Percentiles rank a stretch among this genome's conserved stretches.
phyloP scores from a whole-genome alignment of 2,888 invertebrate species.

The Oscheius sp. region DNA sequence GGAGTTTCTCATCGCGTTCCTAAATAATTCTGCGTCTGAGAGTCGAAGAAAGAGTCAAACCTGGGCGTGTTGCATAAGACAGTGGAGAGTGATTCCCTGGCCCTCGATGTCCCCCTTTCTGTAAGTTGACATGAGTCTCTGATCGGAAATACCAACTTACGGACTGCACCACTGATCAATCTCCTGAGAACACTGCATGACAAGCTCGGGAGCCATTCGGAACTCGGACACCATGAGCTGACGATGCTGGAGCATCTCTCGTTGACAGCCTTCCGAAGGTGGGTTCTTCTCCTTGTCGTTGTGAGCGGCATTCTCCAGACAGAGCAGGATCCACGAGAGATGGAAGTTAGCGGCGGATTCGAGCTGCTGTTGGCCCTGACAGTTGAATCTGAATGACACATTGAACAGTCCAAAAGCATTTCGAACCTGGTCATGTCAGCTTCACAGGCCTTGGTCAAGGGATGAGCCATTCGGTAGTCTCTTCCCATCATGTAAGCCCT shows the following conservation, averaged over 20 bases:
- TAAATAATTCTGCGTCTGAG: slow-evolving; percentile 10
- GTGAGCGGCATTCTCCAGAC: slow-evolving; percentile 81
- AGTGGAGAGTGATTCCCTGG: slow-evolving; percentile 90
- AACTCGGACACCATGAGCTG: slow-evolving; percentile 89
- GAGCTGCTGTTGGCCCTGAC: slow-evolving; percentile 79
- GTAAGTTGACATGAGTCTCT: no score
- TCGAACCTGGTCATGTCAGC: slow-evolving; percentile 48
- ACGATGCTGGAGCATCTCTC: slow-evolving; percentile 90
- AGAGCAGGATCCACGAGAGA: slow-evolving; percentile 82
- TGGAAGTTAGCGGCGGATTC: slow-evolving; percentile 75
- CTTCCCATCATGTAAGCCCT: slow-evolving; percentile 88
- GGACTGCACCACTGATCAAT: slow-evolving; percentile 78
- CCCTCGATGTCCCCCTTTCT: slow-evolving; percentile 76
- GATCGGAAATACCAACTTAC: no score
- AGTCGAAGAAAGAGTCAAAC: slow-evolving; percentile 8
- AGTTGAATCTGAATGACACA: slow-evolving; percentile 79
- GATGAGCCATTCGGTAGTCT: slow-evolving; percentile 90
- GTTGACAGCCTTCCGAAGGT: slow-evolving; percentile 82
- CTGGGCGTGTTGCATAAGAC: slow-evolving; percentile 81
- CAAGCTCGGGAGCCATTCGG: slow-evolving; percentile 90
- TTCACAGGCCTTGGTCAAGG: slow-evolving; percentile 79
- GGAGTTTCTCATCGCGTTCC: slow-evolving; percentile 59
- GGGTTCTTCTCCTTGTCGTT: slow-evolving; percentile 38
- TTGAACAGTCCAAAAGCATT: background rate
- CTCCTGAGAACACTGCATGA: slow-evolving; percentile 83